Conservation (phyloP, 2,888 invertebrate genomes). For the Smittia aterrima region DNA sequence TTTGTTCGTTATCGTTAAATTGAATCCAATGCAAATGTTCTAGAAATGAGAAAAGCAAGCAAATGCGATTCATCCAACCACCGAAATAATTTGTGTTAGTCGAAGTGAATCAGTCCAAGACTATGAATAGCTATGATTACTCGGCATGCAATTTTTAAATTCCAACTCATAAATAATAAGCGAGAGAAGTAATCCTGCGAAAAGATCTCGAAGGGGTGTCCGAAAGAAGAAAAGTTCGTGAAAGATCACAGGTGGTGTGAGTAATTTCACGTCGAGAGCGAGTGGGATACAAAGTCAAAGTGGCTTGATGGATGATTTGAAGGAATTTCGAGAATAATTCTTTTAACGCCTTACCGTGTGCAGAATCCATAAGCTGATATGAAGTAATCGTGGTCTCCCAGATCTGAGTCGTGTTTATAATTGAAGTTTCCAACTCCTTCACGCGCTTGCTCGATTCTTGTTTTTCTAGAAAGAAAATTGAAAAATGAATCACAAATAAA, state of each 20-base stretch:
- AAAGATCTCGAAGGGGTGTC: slow-evolving; percentile 4
- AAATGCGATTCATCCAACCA: too few relatives aligned
- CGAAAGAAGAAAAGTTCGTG: neutral
- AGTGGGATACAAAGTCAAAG: neutral
- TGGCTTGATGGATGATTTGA: slow-evolving; percentile 2
- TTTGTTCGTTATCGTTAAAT: neutral
- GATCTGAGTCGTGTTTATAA: slow-evolving; percentile 53
- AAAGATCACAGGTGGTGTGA: slow-evolving; percentile 23
- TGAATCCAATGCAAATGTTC: too few relatives aligned
- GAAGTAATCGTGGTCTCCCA: slow-evolving; percentile 51
- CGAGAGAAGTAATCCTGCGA: neutral
- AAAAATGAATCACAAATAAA: neutral
- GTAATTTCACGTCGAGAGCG: neutral
- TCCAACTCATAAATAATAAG: slow-evolving; percentile 4
- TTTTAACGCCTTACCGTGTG: slow-evolving; percentile 21
- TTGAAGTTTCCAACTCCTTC: slow-evolving; percentile 49
- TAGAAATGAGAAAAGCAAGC: too few relatives aligned
- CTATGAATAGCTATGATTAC: slow-evolving; percentile 6
- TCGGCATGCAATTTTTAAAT: slow-evolving; percentile 10
- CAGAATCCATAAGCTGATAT: slow-evolving; percentile 22
- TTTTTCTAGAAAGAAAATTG: neutral
- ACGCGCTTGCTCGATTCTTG: neutral
- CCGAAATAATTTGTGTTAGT: neutral
- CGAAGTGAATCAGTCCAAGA: neutral
- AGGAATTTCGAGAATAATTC: neutral